These are phyloP conservation scores for Trichomycterus rosablanca DNA, from an alignment of 2,113 vertebrate genomes.

Conservation along the genomic window DNA sequence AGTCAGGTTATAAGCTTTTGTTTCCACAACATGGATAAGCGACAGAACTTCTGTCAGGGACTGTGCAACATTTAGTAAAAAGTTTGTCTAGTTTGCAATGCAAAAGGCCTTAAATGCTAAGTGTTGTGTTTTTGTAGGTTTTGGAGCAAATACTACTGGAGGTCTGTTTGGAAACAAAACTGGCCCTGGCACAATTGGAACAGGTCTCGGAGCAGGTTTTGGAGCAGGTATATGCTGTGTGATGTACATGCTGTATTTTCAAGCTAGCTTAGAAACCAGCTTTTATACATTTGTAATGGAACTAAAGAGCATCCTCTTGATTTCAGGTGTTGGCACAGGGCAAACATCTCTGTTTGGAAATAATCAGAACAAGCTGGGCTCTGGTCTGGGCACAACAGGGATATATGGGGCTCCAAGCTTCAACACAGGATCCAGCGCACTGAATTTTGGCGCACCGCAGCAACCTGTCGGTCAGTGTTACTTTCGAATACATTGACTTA, in stretches of 20 bases:
- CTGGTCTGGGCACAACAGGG: conserved; percentile 79
- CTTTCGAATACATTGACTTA: too few species aligned
- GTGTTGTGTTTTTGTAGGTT: conserved; percentile 67
- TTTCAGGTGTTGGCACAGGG: conserved; percentile 76
- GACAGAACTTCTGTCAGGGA: too few species aligned
- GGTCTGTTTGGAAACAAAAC: conserved; percentile 88
- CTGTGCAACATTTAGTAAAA: too few species aligned
- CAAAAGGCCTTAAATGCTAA: too few species aligned
- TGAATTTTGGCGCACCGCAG: conserved; percentile 85
- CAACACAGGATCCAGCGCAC: conserved; percentile 68
- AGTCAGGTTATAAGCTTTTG: too few species aligned
- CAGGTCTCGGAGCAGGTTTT: conserved; percentile 81
- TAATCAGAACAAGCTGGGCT: conserved; percentile 82
- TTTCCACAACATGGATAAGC: too few species aligned
- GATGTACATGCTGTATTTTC: background rate
- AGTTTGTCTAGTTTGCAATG: too few species aligned
- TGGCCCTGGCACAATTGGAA: conserved; percentile 76
- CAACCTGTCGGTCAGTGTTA: conserved; percentile 80
- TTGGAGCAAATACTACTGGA: conserved; percentile 73
- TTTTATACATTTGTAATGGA: too few species aligned
- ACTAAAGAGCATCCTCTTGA: background rate
- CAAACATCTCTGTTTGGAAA: conserved; percentile 84
- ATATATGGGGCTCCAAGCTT: conserved; percentile 78
- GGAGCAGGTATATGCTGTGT: conserved; percentile 75
- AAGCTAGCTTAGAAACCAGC: too few species aligned